phyloP scores from a whole-genome alignment of 2,113 vertebrate species.

The Tauraco erythrolophus region DNA sequence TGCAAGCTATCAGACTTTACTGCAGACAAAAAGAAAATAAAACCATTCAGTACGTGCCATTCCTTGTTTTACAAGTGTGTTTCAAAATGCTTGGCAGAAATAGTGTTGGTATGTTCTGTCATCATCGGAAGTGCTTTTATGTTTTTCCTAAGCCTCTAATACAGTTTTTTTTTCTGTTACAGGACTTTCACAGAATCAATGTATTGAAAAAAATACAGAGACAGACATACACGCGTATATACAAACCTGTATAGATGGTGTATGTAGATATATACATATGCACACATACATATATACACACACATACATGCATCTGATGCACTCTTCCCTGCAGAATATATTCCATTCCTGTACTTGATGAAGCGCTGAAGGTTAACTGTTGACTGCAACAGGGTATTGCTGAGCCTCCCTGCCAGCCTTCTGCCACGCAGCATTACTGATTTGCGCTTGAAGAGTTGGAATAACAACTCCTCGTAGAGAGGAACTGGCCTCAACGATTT shows the following conservation, averaged over 20 bases:
- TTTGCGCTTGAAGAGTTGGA: background rate
- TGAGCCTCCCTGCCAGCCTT: background rate
- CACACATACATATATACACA: background rate
- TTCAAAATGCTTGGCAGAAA: background rate
- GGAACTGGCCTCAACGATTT: background rate
- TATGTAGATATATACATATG: background rate
- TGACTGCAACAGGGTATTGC: background rate
- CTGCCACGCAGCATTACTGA: background rate
- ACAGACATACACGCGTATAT: accelerated
- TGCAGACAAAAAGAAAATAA: background rate
- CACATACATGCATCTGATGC: background rate
- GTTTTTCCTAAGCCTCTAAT: background rate
- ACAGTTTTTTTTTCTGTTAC: background rate
- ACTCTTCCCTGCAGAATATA: background rate
- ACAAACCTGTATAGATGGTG: background rate
- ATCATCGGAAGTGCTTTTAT: background rate
- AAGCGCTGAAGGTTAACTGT: background rate
- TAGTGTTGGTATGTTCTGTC: background rate
- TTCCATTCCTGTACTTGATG: background rate
- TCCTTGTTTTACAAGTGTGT: background rate
- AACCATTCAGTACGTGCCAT: background rate
- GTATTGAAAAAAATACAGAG: background rate
- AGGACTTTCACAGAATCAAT: background rate
- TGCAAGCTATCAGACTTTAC: background rate
- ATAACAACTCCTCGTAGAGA: background rate